Conservation (phyloP, 92 coral and sea anemone genomes). For the Parazoanthus swiftii region DNA sequence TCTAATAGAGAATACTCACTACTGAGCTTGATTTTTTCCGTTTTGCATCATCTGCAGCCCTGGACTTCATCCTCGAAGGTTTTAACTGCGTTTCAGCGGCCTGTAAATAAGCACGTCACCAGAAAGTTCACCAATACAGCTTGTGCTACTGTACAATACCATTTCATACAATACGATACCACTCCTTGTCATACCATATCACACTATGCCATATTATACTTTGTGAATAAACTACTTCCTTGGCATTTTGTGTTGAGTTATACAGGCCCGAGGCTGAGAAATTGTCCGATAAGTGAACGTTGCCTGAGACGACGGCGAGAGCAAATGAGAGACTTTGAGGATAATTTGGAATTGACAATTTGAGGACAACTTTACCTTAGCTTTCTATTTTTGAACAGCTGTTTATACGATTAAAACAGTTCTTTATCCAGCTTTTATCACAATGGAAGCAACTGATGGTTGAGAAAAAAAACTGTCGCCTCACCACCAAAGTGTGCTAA, state of each 20-base stretch:
- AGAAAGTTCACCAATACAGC: neutral
- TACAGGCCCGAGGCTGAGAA: no score
- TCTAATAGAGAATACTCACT: neutral
- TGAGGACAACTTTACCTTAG: no score
- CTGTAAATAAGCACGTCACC: neutral
- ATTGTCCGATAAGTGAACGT: no score
- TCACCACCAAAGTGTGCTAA: no score
- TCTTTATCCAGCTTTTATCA: neutral
- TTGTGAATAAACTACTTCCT: no score
- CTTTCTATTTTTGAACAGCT: no score
- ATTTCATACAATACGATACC: no score
- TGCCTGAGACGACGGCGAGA: no score
- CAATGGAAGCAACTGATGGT: neutral
- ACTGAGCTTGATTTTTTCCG: conserved; percentile 21
- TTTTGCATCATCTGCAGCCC: conserved; percentile 6
- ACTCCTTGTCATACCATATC: neutral
- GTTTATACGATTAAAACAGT: neutral
- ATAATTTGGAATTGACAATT: no score
- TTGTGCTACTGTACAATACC: neutral
- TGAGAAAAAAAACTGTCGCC: no score
- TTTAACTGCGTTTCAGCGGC: neutral
- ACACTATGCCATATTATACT: neutral
- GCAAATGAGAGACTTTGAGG: no score
- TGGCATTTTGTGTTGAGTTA: no score
- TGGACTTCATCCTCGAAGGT: conserved; percentile 8